phyloP scores from a whole-genome alignment of 2,113 vertebrate genomes.

The Cinclus cinclus region DNA sequence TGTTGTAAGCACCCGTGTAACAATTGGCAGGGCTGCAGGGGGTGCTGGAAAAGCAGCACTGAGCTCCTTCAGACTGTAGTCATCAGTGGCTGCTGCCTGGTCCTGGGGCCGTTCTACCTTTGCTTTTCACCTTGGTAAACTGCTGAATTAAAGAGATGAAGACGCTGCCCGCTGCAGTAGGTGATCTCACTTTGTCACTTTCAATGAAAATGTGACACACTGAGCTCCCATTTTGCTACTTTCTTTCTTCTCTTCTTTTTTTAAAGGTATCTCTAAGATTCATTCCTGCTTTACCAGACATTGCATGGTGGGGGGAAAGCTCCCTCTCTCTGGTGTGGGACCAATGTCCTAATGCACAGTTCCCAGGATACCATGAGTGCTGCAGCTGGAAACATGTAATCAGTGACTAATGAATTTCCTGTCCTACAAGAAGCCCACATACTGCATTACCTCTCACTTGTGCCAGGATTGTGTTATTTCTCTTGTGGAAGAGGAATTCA shows the following conservation, averaged over 20 bases:
- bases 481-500: neutral
- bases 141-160: neutral
- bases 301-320: neutral
- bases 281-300: neutral
- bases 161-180: neutral
- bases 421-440: neutral
- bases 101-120: neutral
- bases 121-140: neutral
- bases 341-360: neutral
- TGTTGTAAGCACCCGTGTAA: neutral
- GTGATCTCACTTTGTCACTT: neutral
- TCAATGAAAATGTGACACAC: neutral
- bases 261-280: neutral
- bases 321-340: neutral
- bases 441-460: neutral
- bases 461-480: neutral
- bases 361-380: neutral
- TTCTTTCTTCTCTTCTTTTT: neutral
- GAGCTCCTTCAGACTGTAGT: neutral
- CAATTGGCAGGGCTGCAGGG: neutral
- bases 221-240: neutral
- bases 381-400: neutral
- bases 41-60: neutral
- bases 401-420: neutral
- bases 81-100: neutral